A percentile compares a stretch with the other conserved stretches of the same genome.
Evolutionary conservation across 2,797 vertebrate genomes (phyloP).

Genomic region (Chaetophractus vellerosus): DNA sequence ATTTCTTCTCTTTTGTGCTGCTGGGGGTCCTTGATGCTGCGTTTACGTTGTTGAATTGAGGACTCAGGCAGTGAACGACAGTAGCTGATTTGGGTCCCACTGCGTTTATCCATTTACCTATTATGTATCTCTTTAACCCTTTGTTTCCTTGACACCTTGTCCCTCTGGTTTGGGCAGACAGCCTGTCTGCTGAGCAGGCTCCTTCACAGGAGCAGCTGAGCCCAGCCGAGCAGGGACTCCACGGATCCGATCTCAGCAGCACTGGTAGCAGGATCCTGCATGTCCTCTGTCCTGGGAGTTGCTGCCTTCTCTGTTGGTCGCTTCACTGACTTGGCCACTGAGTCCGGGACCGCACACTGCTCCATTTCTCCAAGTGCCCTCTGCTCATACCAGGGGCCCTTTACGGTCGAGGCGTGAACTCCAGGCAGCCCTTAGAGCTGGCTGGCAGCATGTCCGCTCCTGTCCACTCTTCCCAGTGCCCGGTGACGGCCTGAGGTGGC

Average conservation of each 20-base stretch:
- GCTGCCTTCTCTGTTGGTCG: neutral
- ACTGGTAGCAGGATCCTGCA: too few relatives aligned
- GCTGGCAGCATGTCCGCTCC: neutral
- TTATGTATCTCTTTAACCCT: too few relatives aligned
- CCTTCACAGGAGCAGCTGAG: neutral
- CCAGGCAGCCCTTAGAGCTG: neutral
- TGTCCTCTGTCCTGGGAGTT: neutral
- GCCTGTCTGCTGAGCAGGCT: neutral
- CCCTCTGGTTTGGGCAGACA: neutral
- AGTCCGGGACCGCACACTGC: accelerated
- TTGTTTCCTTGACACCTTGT: neutral
- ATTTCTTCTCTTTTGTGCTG: neutral
- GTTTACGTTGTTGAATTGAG: accelerated
- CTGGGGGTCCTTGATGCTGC: neutral
- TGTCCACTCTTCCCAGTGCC: neutral
- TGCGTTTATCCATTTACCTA: neutral
- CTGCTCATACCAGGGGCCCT: neutral
- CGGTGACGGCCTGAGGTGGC: neutral
- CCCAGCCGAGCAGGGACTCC: accelerated
- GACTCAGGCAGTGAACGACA: neutral
- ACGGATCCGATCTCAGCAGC: neutral
- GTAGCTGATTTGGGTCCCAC: too few relatives aligned
- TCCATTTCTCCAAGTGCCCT: neutral
- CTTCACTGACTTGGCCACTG: accelerated
- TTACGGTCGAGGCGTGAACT: too few relatives aligned